Percentiles rank a stretch among this genome's conserved stretches.
These are phyloP conservation scores for Gavialis gangeticus DNA, from an alignment of 2,113 vertebrate genomes.

Conservation along the genomic window DNA sequence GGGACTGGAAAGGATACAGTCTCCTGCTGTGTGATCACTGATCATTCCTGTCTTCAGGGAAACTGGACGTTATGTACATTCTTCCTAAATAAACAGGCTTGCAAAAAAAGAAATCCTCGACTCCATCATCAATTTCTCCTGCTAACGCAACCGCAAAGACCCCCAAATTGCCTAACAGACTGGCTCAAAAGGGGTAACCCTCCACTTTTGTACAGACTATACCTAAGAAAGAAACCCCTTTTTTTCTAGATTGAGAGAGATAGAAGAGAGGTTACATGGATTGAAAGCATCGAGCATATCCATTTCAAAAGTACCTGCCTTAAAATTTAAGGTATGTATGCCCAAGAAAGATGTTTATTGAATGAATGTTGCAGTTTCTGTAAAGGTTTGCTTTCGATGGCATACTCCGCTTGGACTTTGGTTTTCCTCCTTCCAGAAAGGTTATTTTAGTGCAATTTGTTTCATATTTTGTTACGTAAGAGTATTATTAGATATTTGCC, in stretches of 20 bases:
- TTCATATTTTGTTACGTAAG: not conserved
- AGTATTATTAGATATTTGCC: not conserved
- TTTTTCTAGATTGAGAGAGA: constrained; percentile 86
- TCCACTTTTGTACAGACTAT: constrained; percentile 6
- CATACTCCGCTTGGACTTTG: not conserved
- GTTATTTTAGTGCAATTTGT: not conserved
- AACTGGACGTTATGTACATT: not conserved
- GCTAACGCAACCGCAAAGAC: constrained; percentile 39
- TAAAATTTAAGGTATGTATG: constrained; percentile 93
- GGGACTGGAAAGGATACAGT: not conserved
- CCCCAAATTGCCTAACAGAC: constrained; percentile 35
- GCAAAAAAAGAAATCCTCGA: constrained; percentile 1
- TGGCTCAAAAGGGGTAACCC: constrained; percentile 55
- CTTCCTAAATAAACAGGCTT: not conserved
- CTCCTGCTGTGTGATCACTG: not conserved
- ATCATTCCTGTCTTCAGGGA: not conserved
- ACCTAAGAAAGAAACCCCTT: constrained; percentile 67
- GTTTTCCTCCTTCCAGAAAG: not conserved
- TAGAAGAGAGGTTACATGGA: constrained; percentile 90
- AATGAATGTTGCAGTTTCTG: not conserved
- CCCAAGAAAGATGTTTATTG: not conserved
- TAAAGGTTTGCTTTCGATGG: not conserved
- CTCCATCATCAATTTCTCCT: constrained; percentile 13
- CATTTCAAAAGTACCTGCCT: constrained; percentile 86
- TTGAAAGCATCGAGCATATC: constrained; percentile 85